phyloP scores from a whole-genome alignment of 2,888 invertebrate genomes.

The Aelia acuminata region DNA sequence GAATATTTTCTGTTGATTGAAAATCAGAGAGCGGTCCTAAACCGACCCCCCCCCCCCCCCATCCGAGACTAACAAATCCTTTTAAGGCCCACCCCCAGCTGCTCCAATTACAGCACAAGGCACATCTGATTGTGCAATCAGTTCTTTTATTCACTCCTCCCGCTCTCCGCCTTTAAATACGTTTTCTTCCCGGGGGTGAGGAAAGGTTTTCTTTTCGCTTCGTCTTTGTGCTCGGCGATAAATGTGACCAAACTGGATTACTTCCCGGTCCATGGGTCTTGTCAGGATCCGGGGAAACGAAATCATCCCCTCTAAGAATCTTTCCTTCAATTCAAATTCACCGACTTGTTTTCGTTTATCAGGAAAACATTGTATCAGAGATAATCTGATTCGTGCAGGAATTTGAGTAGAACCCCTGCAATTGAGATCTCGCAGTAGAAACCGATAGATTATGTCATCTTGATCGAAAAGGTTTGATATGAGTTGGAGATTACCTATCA shows the following conservation, averaged over 20 bases:
- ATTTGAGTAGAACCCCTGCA: no score
- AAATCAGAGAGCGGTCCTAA: conserved; percentile 32
- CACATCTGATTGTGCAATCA: conserved; percentile 50
- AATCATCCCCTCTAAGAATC: not conserved
- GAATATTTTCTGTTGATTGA: conserved; percentile 48
- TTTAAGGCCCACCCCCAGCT: conserved; percentile 12
- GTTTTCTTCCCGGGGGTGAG: conserved; percentile 25
- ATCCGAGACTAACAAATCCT: conserved; percentile 35
- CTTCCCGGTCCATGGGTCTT: not conserved
- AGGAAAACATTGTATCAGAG: not conserved
- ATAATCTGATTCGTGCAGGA: not conserved
- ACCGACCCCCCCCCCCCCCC: conserved; percentile 5
- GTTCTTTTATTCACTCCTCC: conserved; percentile 44
- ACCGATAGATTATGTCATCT: no score
- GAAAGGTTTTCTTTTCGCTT: conserved; percentile 21
- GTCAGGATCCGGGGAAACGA: not conserved
- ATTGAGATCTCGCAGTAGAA: no score
- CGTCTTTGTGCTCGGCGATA: conserved; percentile 17
- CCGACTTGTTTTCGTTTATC: not conserved
- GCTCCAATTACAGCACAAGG: conserved; percentile 48
- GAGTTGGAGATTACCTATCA: no score
- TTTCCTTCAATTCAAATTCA: not conserved
- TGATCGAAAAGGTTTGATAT: no score
- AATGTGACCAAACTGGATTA: conserved; percentile 27
- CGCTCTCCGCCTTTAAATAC: conserved; percentile 34